Percentiles rank a stretch among this genome's conserved stretches.
Evolutionary conservation across 2,797 vertebrate species (phyloP).

Genomic region (Tamandua tetradactyla): DNA sequence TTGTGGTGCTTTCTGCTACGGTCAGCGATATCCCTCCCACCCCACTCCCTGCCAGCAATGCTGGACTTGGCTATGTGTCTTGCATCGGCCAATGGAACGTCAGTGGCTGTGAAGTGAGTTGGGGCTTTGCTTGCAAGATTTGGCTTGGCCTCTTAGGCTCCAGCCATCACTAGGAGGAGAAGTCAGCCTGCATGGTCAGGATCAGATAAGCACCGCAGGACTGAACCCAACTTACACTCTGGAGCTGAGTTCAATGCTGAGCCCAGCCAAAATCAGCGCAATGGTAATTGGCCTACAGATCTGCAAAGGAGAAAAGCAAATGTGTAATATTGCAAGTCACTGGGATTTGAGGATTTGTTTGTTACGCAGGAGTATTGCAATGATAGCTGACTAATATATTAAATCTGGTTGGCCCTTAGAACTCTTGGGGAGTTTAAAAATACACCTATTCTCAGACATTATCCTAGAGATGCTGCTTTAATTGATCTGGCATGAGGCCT

Average conservation of each 20-base stretch:
- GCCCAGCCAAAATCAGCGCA: conserved; percentile 31
- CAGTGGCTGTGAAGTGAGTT: neutral
- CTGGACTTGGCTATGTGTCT: conserved; percentile 13
- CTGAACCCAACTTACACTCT: conserved; percentile 8
- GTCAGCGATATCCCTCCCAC: neutral
- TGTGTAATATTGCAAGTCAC: neutral
- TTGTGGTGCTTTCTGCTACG: neutral
- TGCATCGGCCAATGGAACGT: neutral
- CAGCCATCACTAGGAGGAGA: neutral
- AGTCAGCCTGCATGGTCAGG: neutral
- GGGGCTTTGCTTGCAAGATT: neutral
- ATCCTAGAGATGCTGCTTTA: neutral
- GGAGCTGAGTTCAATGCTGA: conserved; percentile 10
- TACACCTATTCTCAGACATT: neutral
- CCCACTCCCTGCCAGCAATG: neutral
- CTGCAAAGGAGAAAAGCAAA: neutral
- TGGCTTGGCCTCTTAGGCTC: neutral
- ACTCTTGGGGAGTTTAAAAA: neutral
- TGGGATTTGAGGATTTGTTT: neutral
- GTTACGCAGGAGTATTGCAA: conserved; percentile 21
- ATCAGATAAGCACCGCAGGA: neutral
- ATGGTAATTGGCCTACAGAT: neutral
- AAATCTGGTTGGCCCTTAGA: neutral
- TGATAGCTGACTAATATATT: conserved; percentile 20
- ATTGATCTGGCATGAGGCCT: neutral